Evolutionary conservation across 23 tunicate species (phyloP), one percentile per base, ranked within the genome.

Genomic region (Diplosoma virens): DNA sequence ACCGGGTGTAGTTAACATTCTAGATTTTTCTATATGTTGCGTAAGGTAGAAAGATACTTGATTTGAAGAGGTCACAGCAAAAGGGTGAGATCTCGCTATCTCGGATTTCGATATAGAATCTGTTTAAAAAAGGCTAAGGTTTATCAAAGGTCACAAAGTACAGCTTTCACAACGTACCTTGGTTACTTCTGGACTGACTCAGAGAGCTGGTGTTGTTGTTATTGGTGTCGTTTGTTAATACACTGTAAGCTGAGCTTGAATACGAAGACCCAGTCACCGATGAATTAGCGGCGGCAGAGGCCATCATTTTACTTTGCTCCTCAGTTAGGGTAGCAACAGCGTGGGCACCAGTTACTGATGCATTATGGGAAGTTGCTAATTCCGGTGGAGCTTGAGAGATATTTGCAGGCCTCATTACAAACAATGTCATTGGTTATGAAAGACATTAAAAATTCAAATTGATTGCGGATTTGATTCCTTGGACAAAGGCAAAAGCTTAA

Each of bases 391-490:
- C 34, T 25, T 35, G 75, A 28, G 87, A 67, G 60, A 59, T 74
- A 25, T 30, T 50, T 45, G 81, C 33, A 33, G 78, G 87, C 55
- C 87, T 63, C 75, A 75, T 65, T 14, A 82, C 75, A 82, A 25
- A 74, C 67, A 78, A 74, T 35, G 81, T 67, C 87, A 82, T 82
- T 11, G 35, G 46, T 72, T 16, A 9, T 47, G 2, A 5, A 23
- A 72, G 60, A 3, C 78, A 72, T 72, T 16, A 11, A 72, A 48
- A 24, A 34, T 37, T 17, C 7, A 2, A 68, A 16, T 34, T 6
- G 18, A 9, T 27, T 47, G 5, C 21, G 7, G 37, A 5, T 11
- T 23, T 47, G 78, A 72, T 72, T 72, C 61, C 33, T 48, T 47
- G 25, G 60, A 47, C 61, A 48, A 48, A 72, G 60, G 78, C 78